phyloP scores from a whole-genome alignment of 1,140 invertebrate species.

The Formica exsecta region DNA sequence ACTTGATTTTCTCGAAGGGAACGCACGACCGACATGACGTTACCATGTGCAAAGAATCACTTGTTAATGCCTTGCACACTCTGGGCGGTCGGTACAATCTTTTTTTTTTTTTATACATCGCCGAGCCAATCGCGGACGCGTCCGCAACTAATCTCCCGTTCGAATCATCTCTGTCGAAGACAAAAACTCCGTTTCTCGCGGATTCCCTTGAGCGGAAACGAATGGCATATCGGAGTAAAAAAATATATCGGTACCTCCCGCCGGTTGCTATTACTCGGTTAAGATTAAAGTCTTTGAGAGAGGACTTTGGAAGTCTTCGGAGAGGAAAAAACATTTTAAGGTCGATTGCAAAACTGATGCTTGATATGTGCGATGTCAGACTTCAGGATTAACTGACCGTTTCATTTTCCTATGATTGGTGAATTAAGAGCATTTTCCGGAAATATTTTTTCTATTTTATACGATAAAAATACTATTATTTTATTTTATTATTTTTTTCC shows the following conservation, averaged over 20 bases:
- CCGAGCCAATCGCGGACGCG: conserved; percentile 59
- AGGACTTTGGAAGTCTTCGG: not conserved
- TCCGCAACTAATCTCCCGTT: conserved; percentile 63
- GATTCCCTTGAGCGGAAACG: conserved; percentile 66
- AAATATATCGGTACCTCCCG: conserved; percentile 28
- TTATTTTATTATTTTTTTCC: not conserved
- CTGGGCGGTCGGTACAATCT: conserved; percentile 68
- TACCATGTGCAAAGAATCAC: conserved; percentile 61
- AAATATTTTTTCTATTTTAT: not conserved
- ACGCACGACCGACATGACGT: conserved; percentile 44
- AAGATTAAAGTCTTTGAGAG: conserved; percentile 36
- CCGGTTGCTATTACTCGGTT: conserved; percentile 28
- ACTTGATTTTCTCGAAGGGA: not conserved
- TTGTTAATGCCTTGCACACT: conserved; percentile 37
- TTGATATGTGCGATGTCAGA: not conserved
- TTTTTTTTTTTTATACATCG: conserved; percentile 53
- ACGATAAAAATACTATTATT: not conserved
- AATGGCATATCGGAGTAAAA: conserved; percentile 63
- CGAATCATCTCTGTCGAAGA: conserved; percentile 63
- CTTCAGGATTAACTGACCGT: not conserved
- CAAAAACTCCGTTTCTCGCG: conserved; percentile 71
- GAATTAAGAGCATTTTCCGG: not conserved
- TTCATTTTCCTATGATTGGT: not conserved
- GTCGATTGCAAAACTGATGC: conserved; percentile 9
- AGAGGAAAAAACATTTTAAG: not conserved